Evolutionary conservation across 1,140 invertebrate species (phyloP).

Genomic region (Drosophila paulistorum): DNA sequence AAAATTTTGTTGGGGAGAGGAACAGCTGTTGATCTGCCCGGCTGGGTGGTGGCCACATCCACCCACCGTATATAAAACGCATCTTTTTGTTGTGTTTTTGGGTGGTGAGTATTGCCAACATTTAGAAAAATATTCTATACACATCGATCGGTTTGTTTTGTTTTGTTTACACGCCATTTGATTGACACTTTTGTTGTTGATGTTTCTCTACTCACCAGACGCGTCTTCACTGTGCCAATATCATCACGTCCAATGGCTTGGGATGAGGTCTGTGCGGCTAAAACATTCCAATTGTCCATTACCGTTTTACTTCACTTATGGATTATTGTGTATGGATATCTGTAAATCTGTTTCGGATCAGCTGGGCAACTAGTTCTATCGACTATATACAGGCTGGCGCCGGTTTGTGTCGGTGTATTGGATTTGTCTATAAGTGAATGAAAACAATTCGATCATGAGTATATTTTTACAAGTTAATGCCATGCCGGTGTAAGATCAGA

Average conservation of each 20-base stretch:
- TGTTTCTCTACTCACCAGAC: constrained; percentile 67
- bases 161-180: constrained; percentile 54
- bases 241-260: constrained; percentile 75
- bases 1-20: constrained; percentile 42
- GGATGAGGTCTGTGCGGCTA: constrained; percentile 78
- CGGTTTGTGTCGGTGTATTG: constrained; percentile 36
- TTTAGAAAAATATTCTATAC: constrained; percentile 19
- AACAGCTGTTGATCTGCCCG: constrained; percentile 43
- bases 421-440: constrained; percentile 52
- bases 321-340: constrained; percentile 23
- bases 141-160: constrained; percentile 42
- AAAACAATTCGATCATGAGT: constrained; percentile 51
- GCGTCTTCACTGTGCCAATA: constrained; percentile 56
- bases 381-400: constrained; percentile 28
- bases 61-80: constrained; percentile 22
- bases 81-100: constrained; percentile 21
- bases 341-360: constrained; percentile 21
- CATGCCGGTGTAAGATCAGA: neutral
- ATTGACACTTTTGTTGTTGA: neutral
- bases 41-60: constrained; percentile 6
- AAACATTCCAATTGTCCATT: constrained; percentile 83
- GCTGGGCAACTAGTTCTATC: constrained; percentile 31
- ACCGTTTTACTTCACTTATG: constrained; percentile 10
- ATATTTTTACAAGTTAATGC: constrained; percentile 12
- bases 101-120: constrained; percentile 19